These are phyloP conservation scores for Cepphus grylle DNA, from an alignment of 2,113 vertebrate genomes.

Conservation along the genomic window DNA sequence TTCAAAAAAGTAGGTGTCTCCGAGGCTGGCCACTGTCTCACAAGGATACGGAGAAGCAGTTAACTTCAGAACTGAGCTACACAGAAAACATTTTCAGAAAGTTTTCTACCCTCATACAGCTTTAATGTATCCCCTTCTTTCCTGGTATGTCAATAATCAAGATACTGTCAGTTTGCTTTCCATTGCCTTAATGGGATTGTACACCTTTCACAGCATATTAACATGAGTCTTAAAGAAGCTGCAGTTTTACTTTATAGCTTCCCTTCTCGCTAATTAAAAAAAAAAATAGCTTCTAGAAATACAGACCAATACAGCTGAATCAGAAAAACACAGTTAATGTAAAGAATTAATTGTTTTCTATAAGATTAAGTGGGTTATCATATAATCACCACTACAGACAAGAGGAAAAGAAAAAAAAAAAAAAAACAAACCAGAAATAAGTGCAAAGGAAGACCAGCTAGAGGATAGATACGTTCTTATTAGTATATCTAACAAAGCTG, in stretches of 20 bases:
- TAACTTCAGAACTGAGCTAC: not conserved
- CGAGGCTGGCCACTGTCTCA: not conserved
- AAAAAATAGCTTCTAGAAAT: not conserved
- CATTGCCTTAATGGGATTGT: not conserved
- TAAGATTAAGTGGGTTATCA: not conserved
- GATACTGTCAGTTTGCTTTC: not conserved
- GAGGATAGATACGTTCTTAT: not conserved
- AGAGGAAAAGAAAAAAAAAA: not conserved
- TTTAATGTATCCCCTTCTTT: not conserved
- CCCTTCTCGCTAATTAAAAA: not conserved
- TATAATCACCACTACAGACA: not conserved
- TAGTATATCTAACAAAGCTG: not conserved
- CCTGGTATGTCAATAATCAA: not conserved
- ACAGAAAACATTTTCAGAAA: not conserved
- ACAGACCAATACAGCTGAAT: not conserved
- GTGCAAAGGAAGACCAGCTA: not conserved
- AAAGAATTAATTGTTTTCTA: not conserved
- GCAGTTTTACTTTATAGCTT: not conserved
- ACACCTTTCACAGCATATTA: not conserved
- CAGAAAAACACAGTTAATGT: not conserved
- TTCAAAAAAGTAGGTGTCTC: not conserved
- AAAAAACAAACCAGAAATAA: not conserved
- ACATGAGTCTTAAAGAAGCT: not conserved
- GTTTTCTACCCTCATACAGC: not conserved
- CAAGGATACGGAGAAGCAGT: not conserved